A percentile compares a stretch with the other conserved stretches of the same genome.
These are phyloP conservation scores for Ctenosaura bakeri DNA, from an alignment of 2,797 vertebrate genomes.

Conservation along the genomic window DNA sequence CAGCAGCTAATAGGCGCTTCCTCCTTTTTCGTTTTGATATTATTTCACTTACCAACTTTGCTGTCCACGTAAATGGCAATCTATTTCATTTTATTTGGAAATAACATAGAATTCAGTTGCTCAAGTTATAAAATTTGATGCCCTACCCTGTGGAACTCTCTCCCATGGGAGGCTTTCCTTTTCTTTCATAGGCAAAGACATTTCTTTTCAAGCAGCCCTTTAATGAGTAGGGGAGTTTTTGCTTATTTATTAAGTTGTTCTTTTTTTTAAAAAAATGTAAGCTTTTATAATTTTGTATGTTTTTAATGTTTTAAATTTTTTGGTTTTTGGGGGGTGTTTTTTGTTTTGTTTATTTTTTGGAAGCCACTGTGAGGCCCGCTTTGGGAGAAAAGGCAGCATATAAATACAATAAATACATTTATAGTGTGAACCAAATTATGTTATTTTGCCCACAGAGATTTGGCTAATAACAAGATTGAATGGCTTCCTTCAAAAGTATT, in stretches of 20 bases:
- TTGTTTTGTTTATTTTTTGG: no score
- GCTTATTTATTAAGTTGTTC: no score
- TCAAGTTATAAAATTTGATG: conserved; percentile 38
- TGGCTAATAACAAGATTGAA: conserved; percentile 92
- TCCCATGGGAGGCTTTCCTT: no score
- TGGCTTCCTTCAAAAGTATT: conserved; percentile 88
- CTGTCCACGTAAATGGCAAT: neutral
- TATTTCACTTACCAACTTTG: neutral
- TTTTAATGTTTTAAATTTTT: no score
- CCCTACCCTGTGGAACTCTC: neutral
- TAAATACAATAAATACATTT: neutral
- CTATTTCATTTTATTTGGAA: neutral
- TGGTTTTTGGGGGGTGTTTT: no score
- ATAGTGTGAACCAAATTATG: conserved; percentile 55
- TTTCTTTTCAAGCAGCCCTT: no score
- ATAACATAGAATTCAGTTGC: neutral
- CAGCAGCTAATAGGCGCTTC: neutral
- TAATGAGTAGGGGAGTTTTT: no score
- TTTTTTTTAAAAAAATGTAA: no score
- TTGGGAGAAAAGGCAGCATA: no score
- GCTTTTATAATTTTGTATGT: no score
- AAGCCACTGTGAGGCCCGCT: no score
- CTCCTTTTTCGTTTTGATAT: neutral
- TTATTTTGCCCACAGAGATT: conserved; percentile 84
- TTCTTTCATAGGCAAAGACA: no score